Conservation (phyloP, 2,888 invertebrate species). For the Ichneumoninae sp. region DNA sequence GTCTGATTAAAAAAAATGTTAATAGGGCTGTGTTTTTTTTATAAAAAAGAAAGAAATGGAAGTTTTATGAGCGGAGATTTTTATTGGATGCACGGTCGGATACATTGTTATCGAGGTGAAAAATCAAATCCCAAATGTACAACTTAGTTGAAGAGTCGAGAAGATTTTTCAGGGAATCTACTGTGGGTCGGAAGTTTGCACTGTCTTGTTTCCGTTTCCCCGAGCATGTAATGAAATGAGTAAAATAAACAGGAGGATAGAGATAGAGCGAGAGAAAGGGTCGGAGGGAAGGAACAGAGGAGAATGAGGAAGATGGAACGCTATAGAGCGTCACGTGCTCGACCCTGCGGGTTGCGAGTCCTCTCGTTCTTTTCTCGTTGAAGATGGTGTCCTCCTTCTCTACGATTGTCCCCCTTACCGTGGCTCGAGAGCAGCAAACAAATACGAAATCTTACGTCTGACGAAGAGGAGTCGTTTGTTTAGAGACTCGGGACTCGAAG, state of each 20-base stretch:
- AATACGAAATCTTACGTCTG: conserved; percentile 76
- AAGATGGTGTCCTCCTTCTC: conserved; percentile 9
- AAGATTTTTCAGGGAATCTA: conserved; percentile 10
- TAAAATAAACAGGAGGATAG: conserved; percentile 79
- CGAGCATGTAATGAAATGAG: conserved; percentile 81
- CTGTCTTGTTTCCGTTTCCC: conserved; percentile 77
- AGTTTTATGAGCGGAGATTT: not conserved
- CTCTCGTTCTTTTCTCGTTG: conserved; percentile 18
- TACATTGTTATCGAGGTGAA: not conserved
- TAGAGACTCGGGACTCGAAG: conserved; percentile 62
- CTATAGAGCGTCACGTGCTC: conserved; percentile 27
- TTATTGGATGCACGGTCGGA: not conserved
- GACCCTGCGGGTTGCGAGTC: not conserved
- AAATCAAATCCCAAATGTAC: conserved; percentile 11
- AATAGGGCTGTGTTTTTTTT: not conserved
- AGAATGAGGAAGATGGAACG: conserved; percentile 66
- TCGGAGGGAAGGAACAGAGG: conserved; percentile 65
- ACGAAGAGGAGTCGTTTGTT: conserved; percentile 79
- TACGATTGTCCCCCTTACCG: conserved; percentile 46
- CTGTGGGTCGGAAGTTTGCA: conserved; percentile 76
- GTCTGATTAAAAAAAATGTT: not conserved
- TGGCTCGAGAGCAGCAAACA: conserved; percentile 76
- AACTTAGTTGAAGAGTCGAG: not conserved
- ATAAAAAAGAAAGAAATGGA: not conserved
- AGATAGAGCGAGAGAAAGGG: conserved; percentile 59